phyloP scores from a whole-genome alignment of 2,797 vertebrate species.

The Notolepis coatsorum region DNA sequence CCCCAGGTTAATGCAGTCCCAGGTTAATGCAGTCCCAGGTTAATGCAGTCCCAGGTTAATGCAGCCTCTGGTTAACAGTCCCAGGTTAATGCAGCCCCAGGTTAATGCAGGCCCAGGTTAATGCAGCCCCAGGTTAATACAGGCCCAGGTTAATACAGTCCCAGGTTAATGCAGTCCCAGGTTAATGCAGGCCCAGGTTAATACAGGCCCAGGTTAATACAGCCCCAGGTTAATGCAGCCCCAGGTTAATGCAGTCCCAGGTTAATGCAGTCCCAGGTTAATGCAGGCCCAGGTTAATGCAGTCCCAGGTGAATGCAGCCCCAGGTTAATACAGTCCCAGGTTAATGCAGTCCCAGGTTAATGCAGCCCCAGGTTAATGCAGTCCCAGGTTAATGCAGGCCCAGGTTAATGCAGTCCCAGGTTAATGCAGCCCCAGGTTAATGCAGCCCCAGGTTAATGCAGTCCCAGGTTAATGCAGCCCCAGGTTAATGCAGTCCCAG shows the following conservation, averaged over 20 bases:
- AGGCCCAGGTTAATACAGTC: too few species aligned
- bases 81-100: slow-evolving; percentile 60
- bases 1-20: slow-evolving; percentile 62
- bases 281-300: slow-evolving; percentile 67
- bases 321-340: too few species aligned
- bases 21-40: slow-evolving; percentile 63
- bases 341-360: slow-evolving; percentile 63
- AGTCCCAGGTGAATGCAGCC: too few species aligned
- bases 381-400: too few species aligned
- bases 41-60: slow-evolving; percentile 63
- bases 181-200: slow-evolving; percentile 63
- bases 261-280: slow-evolving; percentile 63
- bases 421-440: slow-evolving; percentile 63
- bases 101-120: slow-evolving; percentile 64
- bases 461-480: too few species aligned
- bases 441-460: slow-evolving; percentile 67
- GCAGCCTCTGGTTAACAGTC: too few species aligned
- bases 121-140: too few species aligned
- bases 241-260: too few species aligned
- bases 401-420: too few species aligned
- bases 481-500: slow-evolving; percentile 61
- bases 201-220: too few species aligned
- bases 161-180: slow-evolving; percentile 60
- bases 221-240: slow-evolving; percentile 63
- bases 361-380: slow-evolving; percentile 67